A percentile compares a stretch with the other conserved stretches of the same genome.
Evolutionary conservation across 2,797 vertebrate genomes (phyloP).

Genomic region (Gallinago stenura): DNA sequence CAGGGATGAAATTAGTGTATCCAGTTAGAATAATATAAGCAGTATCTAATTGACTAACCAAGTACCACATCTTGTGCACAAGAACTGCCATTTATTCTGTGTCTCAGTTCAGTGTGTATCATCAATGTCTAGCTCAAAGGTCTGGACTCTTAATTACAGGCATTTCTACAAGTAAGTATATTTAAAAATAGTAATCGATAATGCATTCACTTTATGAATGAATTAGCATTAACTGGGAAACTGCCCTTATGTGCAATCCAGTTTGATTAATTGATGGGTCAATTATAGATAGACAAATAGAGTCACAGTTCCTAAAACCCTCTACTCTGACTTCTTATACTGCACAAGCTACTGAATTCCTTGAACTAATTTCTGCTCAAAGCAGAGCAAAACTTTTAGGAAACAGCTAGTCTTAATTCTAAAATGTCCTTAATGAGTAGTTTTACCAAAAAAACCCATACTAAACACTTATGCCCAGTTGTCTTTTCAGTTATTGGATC

Average conservation of each 20-base stretch:
- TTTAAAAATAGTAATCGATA: neutral
- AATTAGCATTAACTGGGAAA: neutral
- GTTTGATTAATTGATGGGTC: neutral
- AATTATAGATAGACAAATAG: neutral
- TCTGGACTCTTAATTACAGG: neutral
- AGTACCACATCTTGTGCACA: fast-evolving
- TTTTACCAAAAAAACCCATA: too few species aligned
- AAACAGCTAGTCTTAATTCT: neutral
- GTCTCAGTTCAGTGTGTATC: neutral
- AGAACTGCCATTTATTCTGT: neutral
- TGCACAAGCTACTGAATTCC: neutral
- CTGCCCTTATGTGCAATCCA: neutral
- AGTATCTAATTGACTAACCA: neutral
- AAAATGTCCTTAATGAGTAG: neutral
- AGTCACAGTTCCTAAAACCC: neutral
- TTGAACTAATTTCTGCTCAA: neutral
- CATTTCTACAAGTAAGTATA: neutral
- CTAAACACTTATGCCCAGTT: neutral
- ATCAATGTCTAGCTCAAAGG: neutral
- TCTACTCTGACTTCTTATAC: neutral
- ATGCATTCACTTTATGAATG: neutral
- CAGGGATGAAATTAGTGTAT: neutral
- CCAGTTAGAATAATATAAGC: neutral
- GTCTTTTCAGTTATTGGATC: neutral
- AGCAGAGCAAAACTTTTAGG: neutral